Percentiles rank a stretch among this genome's conserved stretches.
phyloP scores from a whole-genome alignment of 2,797 vertebrate species.

The Naso thynnoides region DNA sequence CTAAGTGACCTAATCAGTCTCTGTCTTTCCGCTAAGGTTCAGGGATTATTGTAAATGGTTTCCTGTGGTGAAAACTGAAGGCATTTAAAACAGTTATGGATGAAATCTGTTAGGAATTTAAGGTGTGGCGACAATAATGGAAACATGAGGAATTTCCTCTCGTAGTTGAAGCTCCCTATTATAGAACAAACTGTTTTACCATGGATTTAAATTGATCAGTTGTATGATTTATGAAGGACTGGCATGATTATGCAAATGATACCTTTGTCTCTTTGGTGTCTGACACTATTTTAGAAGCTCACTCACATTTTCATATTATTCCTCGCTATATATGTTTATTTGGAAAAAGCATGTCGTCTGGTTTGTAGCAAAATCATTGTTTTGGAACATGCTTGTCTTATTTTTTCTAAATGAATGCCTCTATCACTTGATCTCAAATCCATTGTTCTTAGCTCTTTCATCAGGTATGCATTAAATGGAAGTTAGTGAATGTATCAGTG shows the following conservation, averaged over 20 bases:
- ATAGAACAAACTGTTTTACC: neutral
- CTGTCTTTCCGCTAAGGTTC: slow-evolving; percentile 1
- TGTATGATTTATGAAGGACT: neutral
- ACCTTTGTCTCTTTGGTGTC: neutral
- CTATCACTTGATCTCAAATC: neutral
- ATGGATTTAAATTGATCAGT: neutral
- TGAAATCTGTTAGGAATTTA: slow-evolving; percentile 16
- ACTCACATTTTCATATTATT: neutral
- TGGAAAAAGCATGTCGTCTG: neutral
- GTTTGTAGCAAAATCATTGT: neutral
- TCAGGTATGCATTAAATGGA: slow-evolving; percentile 2
- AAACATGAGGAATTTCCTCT: slow-evolving; percentile 5
- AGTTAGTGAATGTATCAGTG: neutral
- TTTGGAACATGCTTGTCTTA: too few species aligned
- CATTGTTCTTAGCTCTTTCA: neutral
- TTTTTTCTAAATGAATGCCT: neutral
- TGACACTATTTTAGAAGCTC: neutral
- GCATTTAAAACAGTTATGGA: slow-evolving; percentile 3
- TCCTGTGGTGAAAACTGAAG: slow-evolving; percentile 1
- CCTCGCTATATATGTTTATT: neutral
- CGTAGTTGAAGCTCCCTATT: neutral
- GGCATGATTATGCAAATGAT: neutral
- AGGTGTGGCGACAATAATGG: slow-evolving; percentile 20
- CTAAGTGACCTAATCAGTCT: slow-evolving; percentile 36
- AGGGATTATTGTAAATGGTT: slow-evolving; percentile 24